These are phyloP conservation scores for Chamaedrilus cognettii DNA, from an alignment of 2,888 invertebrate species.

Conservation along the genomic window DNA sequence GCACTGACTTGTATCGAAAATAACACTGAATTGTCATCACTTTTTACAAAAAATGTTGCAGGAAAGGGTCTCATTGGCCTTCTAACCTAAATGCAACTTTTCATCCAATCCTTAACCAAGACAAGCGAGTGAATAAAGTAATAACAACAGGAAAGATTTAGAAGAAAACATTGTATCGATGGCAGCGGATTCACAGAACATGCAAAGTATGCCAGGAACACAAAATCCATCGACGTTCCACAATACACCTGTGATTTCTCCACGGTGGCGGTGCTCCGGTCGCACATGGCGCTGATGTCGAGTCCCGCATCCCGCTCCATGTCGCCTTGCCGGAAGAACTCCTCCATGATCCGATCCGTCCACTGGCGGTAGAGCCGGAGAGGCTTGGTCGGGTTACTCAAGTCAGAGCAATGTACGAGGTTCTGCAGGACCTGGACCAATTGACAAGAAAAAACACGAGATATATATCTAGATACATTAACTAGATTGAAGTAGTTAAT, in stretches of 20 bases:
- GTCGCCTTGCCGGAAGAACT: conserved; percentile 99
- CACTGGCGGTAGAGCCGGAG: conserved; percentile 90
- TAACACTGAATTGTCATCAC: too few species aligned
- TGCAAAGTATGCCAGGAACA: too few species aligned
- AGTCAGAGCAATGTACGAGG: conserved; percentile 98
- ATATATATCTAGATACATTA: too few species aligned
- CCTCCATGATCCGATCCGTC: conserved; percentile 96
- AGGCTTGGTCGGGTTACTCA: conserved; percentile 93
- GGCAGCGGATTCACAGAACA: neutral
- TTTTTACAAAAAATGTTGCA: too few species aligned
- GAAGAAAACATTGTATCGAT: neutral
- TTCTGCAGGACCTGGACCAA: conserved; percentile 87
- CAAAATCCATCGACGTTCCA: too few species aligned
- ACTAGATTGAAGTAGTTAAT: too few species aligned
- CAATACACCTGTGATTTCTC: conserved; percentile 90
- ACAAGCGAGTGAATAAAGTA: neutral
- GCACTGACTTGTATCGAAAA: neutral
- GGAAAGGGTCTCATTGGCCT: too few species aligned
- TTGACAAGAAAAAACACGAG: too few species aligned
- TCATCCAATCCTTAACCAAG: too few species aligned
- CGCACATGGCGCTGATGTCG: conserved; percentile 99
- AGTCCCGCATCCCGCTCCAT: conserved; percentile 91
- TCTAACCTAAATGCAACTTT: too few species aligned
- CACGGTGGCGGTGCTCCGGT: conserved; percentile 92
- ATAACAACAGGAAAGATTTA: neutral